A percentile compares a stretch with the other conserved stretches of the same genome.
phyloP scores from a whole-genome alignment of 2,888 invertebrate species.

The Synanthedon myopaeformis region DNA sequence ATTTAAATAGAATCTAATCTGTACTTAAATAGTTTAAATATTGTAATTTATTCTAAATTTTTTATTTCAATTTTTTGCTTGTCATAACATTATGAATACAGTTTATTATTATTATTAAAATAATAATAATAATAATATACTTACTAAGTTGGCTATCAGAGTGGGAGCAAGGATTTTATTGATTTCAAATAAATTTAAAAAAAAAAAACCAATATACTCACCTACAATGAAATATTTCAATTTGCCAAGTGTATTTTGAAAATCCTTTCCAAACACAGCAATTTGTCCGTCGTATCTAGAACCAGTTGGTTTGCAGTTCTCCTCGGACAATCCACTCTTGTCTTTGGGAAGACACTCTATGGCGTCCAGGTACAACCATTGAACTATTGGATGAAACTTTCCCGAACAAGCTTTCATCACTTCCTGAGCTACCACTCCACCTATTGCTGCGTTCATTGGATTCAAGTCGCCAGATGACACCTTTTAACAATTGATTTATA shows the following conservation, averaged over 20 bases:
- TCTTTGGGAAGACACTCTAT: slow-evolving; percentile 91
- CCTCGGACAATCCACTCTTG: slow-evolving; percentile 74
- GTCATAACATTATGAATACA: too few species aligned
- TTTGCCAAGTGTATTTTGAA: slow-evolving; percentile 85
- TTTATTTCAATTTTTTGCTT: too few species aligned
- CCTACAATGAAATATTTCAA: slow-evolving; percentile 84
- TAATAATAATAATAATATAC: too few species aligned
- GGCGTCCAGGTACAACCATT: slow-evolving; percentile 97
- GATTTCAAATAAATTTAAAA: too few species aligned
- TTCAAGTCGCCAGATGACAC: slow-evolving; percentile 82
- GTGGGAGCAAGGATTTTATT: not conserved
- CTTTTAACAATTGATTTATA: slow-evolving; percentile 13
- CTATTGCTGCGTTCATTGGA: slow-evolving; percentile 94
- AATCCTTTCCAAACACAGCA: slow-evolving; percentile 91
- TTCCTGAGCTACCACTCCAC: slow-evolving; percentile 98
- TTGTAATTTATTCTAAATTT: too few species aligned
- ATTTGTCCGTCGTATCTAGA: slow-evolving; percentile 90
- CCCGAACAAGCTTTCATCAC: slow-evolving; percentile 98
- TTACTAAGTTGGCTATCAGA: too few species aligned
- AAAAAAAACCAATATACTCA: too few species aligned
- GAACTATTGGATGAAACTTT: slow-evolving; percentile 92
- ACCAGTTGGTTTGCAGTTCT: slow-evolving; percentile 77
- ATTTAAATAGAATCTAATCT: too few species aligned
- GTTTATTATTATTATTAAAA: too few species aligned
- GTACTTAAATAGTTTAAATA: too few species aligned